A percentile compares a stretch with the other conserved stretches of the same genome.
These are phyloP conservation scores for Melanogrammus aeglefinus DNA, from an alignment of 2,797 vertebrate species.

Conservation along the genomic window DNA sequence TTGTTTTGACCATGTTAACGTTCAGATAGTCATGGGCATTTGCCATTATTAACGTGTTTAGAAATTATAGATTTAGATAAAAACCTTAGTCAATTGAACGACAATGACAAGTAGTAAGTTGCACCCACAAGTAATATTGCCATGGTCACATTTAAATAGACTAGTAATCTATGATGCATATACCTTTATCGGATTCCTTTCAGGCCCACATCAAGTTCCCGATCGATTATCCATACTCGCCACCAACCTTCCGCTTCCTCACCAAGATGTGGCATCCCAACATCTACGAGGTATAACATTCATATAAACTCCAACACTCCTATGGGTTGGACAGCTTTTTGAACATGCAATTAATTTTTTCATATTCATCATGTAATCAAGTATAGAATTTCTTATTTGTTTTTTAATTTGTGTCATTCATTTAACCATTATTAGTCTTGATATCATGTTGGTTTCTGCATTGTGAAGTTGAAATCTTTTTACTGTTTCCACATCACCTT, in stretches of 20 bases:
- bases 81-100: background rate
- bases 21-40: background rate
- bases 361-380: background rate
- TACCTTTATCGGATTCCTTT: slow-evolving; percentile 39
- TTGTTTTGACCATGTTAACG: background rate
- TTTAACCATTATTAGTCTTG: background rate
- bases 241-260: slow-evolving; percentile 97
- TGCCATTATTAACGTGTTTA: background rate
- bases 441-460: background rate
- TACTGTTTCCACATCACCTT: background rate
- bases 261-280: slow-evolving; percentile 99
- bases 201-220: slow-evolving; percentile 99
- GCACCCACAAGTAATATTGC: background rate
- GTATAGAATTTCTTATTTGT: background rate
- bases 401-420: background rate
- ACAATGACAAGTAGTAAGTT: background rate
- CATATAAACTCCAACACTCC: background rate
- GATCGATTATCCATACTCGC: slow-evolving; percentile 97
- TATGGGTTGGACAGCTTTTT: background rate
- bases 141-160: slow-evolving; percentile 1
- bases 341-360: background rate
- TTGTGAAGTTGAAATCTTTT: background rate
- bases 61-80: background rate
- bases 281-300: slow-evolving; percentile 91
- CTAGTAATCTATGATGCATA: slow-evolving; percentile 5